Evolutionary conservation across 2,797 vertebrate genomes (phyloP), one percentile per base, ranked within the genome.

Genomic region (Trematomus bernacchii): DNA sequence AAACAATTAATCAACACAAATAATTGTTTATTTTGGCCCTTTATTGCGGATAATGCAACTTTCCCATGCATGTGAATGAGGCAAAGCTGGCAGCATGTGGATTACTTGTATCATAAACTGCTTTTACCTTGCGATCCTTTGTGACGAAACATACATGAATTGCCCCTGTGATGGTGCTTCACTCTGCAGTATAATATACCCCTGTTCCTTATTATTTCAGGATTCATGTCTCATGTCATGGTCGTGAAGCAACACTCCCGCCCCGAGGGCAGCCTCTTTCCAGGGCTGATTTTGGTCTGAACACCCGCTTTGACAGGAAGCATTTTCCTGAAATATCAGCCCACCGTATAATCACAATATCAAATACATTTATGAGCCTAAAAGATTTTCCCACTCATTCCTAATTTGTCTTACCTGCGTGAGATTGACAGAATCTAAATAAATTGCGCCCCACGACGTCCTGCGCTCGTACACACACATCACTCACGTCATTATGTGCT

Each of bases 401-500:
- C 59, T 60, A 51, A 68, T 77, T 77, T 55, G 50, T 52, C 77
- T 62, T 64, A 84, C 83, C 85, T 87, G 73, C 21, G 58, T 71
- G 67, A 82, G 78, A 88, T 59, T 83, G 82, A 80, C 80, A 33
- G 78, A 15, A 1, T 72, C 73, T 79, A 77, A 72, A 76, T 78
- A 76, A 90, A 79, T 80, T 79, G 74, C 4, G 18, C 81, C 76
- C 64, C 63, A 73, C 23, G 58, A 68, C 64, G 60, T 84, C 76
- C 57, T 73, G 19, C 63, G 62, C 59, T 82, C 68, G 57, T 82
- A 74, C 74, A 74, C 83, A 84, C 83, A 73, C 77, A 83, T 86
- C 80, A 76, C 62, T 87, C 81, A 68, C 47, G 73, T 67, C 79
- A 83, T 87, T 85, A 76, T 79, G 73, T 51, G 68, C 76, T 51